Base-by-base conservation (phyloP, 2,888 invertebrate genomes). In the Drosophila nr. fundita region DNA sequence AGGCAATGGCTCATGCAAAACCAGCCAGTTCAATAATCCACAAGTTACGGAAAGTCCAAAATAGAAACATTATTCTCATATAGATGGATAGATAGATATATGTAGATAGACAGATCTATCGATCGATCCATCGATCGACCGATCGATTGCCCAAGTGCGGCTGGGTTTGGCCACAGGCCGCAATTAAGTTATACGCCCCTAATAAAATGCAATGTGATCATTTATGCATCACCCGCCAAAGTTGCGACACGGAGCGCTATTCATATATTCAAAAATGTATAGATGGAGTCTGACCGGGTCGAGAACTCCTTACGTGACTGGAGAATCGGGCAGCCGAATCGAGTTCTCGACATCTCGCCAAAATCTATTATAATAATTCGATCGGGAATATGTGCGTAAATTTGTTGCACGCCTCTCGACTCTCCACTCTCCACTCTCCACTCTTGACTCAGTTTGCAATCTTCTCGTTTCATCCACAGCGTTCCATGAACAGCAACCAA, bases 221-320 rank as follows among this genome's bases (percentile, higher is more conserved):
- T 91, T 91, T 92, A 92, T 92, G 91, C 90, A 90, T 85, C 83
- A 76, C 81, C 90, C 30, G 30, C 10, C 53, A 73, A 85, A 78
- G 73, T 90, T 86, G 83, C 82, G 78, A 73, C 78, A 85, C 53
- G 29, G n/a, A 58, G 45, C 72, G 76, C 87, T 91, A 92, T 92
- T 92, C 91, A 92, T 92, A 92, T 92, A 92, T 92, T 92, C 83
- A 91, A 90, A 91, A 91, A 89, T 91, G 91, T 83, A 88, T 91
- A 91, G 87, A 89, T 32, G 32, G 32, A 0, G 80, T 74, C 78
- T 73, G 84, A 59, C 72, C 70, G 63, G 73, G 55, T 64, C 55
- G 67, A 55, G 69, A 65, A 57, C 88, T 78, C 83, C 89, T 85
- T 84, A 89, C 84, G 84, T 88, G 89, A 80, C 86, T 24, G 45